Base-by-base conservation (phyloP, 2,888 invertebrate genomes). In the Hedya salicella region DNA sequence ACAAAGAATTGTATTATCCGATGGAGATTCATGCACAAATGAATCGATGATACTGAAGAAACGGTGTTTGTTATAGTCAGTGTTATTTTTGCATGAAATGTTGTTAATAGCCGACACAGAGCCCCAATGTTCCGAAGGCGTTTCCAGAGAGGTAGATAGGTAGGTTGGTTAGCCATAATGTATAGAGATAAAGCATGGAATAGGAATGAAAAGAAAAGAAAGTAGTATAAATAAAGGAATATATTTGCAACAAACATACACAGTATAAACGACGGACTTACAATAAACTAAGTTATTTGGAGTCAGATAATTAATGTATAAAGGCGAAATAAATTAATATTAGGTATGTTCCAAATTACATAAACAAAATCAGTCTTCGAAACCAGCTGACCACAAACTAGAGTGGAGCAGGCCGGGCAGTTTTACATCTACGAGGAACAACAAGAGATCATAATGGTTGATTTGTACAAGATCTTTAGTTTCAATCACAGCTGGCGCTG, bases 161-260 rank as follows among this genome's bases (percentile, higher is more conserved):
- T 54, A 48, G 52, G 87, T 87, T 89, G 85, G 87, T 89, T 86
- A 87, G 90, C 89, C 83, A 80, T 85, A 85, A 82, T 60, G 59
- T 53, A 52, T 17, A 85, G 84, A 87, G 82, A 86, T 79, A 84
- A 90, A 91, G 91, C 90, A 89, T 89, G 87, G 87, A 87, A 71
- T 85, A 79, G 91, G 89, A 88, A 88, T 91, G 91, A 89, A 84
- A 92, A 91, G 91, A 91, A 91, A 92, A 89, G 91, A 88, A 82
- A 87, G 84, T 87, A 85, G 81, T 89, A 87, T 87, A 89, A 91
- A 91, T 89, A 91, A 91, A 91, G 88, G 86, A 89, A 85, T 91
- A 91, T 91, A 92, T 91, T 92, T 91, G 92, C 89, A 91, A 91
- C 91, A 89, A 89, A 91, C 91, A 91, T 70, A 72, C 91, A 89